Conservation (phyloP, 1,140 invertebrate species). For the Anthonomus grandis region DNA sequence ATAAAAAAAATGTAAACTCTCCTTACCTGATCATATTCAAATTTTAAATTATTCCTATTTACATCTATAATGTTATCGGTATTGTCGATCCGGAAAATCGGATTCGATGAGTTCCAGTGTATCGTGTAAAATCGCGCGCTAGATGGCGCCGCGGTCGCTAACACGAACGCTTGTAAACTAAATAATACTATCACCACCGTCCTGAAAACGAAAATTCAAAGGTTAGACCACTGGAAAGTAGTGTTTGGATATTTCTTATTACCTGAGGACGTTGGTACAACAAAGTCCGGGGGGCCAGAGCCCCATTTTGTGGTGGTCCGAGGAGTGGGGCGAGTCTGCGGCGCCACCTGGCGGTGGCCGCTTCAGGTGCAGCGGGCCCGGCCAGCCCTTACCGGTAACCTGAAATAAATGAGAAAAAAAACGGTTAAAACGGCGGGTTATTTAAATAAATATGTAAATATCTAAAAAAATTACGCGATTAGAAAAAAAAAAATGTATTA, state of each 20-base stretch:
- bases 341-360: slow-evolving; percentile 16
- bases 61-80: slow-evolving; percentile 96
- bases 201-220: slow-evolving; percentile 12
- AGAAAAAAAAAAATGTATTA: neutral
- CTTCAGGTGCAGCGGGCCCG: slow-evolving; percentile 21
- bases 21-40: slow-evolving; percentile 78
- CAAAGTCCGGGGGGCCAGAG: slow-evolving; percentile 18
- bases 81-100: slow-evolving; percentile 95
- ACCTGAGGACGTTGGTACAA: slow-evolving; percentile 24
- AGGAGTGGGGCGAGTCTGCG: neutral
- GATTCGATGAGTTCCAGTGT: slow-evolving; percentile 49
- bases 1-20: neutral
- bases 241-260: neutral
- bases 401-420: slow-evolving; percentile 15
- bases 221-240: neutral
- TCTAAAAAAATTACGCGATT: neutral
- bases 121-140: slow-evolving; percentile 47
- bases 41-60: slow-evolving; percentile 88
- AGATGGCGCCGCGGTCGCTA: slow-evolving; percentile 36
- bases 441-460: neutral
- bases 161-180: slow-evolving; percentile 31
- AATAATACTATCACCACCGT: slow-evolving; percentile 33
- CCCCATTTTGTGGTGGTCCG: slow-evolving; percentile 14
- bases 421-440: too few relatives aligned
- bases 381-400: slow-evolving; percentile 20